Conservation (phyloP, 2,888 invertebrate species). For the Oscheius sp. region DNA sequence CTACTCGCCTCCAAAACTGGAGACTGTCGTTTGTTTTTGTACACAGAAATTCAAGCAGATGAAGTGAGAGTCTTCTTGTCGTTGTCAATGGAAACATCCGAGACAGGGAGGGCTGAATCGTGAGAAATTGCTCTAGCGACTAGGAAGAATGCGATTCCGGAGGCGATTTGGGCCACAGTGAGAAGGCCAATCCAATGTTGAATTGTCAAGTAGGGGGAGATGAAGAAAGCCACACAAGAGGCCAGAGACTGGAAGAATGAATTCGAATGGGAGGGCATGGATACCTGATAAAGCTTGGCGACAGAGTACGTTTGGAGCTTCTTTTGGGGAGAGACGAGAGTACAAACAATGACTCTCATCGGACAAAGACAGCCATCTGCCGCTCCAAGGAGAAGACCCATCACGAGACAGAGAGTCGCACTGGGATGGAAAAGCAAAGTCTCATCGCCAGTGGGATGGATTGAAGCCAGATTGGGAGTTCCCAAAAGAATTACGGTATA, state of each 20-base stretch:
- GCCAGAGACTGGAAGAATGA: slow-evolving; percentile 16
- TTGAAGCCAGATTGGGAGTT: slow-evolving; percentile 21
- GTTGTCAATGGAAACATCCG: slow-evolving; percentile 12
- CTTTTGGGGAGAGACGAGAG: slow-evolving; percentile 23
- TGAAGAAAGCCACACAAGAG: slow-evolving; percentile 25
- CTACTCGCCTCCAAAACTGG: too few species aligned
- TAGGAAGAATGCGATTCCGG: slow-evolving; percentile 6
- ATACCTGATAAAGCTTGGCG: slow-evolving; percentile 29
- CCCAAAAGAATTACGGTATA: slow-evolving; percentile 18
- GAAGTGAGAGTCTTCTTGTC: slow-evolving; percentile 21
- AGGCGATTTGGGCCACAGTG: slow-evolving; percentile 22
- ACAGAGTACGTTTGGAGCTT: slow-evolving; percentile 28
- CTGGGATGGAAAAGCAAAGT: slow-evolving; percentile 19
- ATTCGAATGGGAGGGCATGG: not conserved
- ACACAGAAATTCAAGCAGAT: too few species aligned
- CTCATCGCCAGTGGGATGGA: slow-evolving; percentile 16
- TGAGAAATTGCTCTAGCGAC: slow-evolving; percentile 11
- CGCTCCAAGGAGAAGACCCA: slow-evolving; percentile 28
- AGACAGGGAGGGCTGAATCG: slow-evolving; percentile 5
- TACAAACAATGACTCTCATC: slow-evolving; percentile 27
- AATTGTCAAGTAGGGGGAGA: slow-evolving; percentile 27
- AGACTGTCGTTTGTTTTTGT: too few species aligned
- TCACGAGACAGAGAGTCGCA: slow-evolving; percentile 3
- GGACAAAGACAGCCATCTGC: slow-evolving; percentile 26
- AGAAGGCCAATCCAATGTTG: slow-evolving; percentile 23